Conservation (phyloP, 2,113 vertebrate species). For the Petromus typicus region DNA sequence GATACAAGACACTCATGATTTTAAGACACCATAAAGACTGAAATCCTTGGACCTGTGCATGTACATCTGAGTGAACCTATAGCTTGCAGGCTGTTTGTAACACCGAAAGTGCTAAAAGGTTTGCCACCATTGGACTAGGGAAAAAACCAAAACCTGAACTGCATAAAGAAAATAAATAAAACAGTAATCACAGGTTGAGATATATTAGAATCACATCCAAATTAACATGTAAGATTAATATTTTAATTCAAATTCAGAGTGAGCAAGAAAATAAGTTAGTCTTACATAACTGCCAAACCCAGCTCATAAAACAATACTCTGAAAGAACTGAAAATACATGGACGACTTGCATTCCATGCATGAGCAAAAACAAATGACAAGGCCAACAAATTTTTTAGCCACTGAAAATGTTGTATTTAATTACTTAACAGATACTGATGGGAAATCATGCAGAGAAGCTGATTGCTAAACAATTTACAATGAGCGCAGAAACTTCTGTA, state of each 20-base stretch:
- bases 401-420: slow-evolving; percentile 88
- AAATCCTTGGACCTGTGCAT: no score
- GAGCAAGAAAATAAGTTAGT: slow-evolving; percentile 70
- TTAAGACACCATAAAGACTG: no score
- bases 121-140: no score
- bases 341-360: slow-evolving; percentile 78
- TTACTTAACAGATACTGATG: no score
- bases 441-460: slow-evolving; percentile 87
- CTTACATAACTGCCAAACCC: slow-evolving; percentile 74
- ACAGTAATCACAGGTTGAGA: background rate
- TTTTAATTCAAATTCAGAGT: slow-evolving; percentile 60
- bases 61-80: no score
- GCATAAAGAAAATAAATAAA: background rate
- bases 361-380: slow-evolving; percentile 86
- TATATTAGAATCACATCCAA: slow-evolving; percentile 37
- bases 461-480: slow-evolving; percentile 84
- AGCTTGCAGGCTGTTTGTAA: no score
- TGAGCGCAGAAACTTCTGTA: slow-evolving; percentile 69
- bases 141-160: no score
- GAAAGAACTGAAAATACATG: slow-evolving; percentile 83
- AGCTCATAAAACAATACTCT: slow-evolving; percentile 80
- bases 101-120: no score
- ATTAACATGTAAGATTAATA: slow-evolving; percentile 53
- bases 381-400: slow-evolving; percentile 86
- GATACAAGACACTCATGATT: background rate